Evolutionary conservation across 2,888 invertebrate species (phyloP).

Genomic region (Noctua comes): DNA sequence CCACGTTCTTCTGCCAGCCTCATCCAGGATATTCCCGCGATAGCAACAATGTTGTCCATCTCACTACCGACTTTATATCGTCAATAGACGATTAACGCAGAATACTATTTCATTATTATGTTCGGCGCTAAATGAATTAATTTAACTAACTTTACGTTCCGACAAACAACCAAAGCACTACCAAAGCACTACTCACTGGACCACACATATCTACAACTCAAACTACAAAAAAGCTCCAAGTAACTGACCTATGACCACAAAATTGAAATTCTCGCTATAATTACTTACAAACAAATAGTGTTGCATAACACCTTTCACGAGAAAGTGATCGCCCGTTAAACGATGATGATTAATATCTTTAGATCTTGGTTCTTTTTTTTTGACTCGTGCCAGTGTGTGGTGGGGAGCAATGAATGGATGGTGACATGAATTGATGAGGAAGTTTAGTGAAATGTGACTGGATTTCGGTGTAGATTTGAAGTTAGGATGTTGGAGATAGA

Average conservation of each 20-base stretch:
- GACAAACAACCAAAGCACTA: background rate
- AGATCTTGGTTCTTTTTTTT: conserved; percentile 35
- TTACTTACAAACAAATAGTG: conserved; percentile 59
- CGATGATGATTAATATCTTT: conserved; percentile 70
- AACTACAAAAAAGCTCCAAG: conserved; percentile 31
- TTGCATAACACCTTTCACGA: conserved; percentile 68
- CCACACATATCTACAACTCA: background rate
- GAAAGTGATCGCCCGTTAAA: conserved; percentile 61
- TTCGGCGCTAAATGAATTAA: background rate
- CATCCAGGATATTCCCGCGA: too few species aligned
- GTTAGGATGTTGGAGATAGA: background rate
- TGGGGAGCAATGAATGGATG: conserved; percentile 25
- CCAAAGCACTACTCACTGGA: background rate
- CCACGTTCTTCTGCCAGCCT: too few species aligned
- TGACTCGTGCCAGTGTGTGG: conserved; percentile 49
- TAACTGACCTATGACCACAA: conserved; percentile 63
- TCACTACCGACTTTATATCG: too few species aligned
- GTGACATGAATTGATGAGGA: conserved; percentile 41
- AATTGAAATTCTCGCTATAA: conserved; percentile 65
- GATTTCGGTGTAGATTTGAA: background rate
- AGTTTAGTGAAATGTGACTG: background rate
- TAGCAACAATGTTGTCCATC: too few species aligned
- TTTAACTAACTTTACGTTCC: background rate
- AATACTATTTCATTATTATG: too few species aligned
- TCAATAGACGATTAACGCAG: too few species aligned